Evolutionary conservation across 2,888 invertebrate genomes (phyloP), one percentile per base, ranked within the genome.

Genomic region (Nowickia ferox): DNA sequence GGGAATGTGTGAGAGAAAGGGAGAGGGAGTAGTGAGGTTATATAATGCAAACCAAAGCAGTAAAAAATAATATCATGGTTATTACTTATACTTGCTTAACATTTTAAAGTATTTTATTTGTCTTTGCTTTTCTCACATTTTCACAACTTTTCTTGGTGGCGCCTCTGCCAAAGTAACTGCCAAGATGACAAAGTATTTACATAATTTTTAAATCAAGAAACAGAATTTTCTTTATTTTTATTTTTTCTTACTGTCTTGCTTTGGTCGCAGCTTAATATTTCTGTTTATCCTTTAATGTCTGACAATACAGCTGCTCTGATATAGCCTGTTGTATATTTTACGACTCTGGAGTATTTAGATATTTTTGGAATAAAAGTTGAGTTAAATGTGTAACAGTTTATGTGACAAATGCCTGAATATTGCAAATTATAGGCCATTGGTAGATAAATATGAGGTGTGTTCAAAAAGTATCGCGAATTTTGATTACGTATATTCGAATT

Each of bases 151-250:
- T n/a, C 17, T 59, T 44, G 10, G 42, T 71, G 10, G 22, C 71
- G 22, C 71, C 30, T 4, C 30, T 57, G 46, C 17, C n/a, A 57
- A 53, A 59, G 30, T 30, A 51, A 42, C 44, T 22, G 4, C 9
- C n/a, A 68, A 78, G 78, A 69, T 51, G 66, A 77, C 81, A 84
- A 81, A 77, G 55, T 81, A 85, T 85, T 81, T 77, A 59, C 74
- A 82, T 82, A 85, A 82, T 82, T 85, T 81, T 74, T 61, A 63
- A 74, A 77, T 68, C 42, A 77, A 77, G 78, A 72, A 72, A 48
- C 8, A 81, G 63, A 42, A 77, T 46, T 61, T 61, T 19, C 15
- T 44, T 71, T 65, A 30, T 30, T 30, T 30, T 30, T 30, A 30
- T 30, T 57, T 19, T 17, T 65, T 59, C 4, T 10, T 57, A 68